Percentiles rank a stretch among this genome's conserved stretches.
Evolutionary conservation across 35 echinoderm and acorn worm genomes (phyloP).

Genomic region (Ophioderma brevispina): DNA sequence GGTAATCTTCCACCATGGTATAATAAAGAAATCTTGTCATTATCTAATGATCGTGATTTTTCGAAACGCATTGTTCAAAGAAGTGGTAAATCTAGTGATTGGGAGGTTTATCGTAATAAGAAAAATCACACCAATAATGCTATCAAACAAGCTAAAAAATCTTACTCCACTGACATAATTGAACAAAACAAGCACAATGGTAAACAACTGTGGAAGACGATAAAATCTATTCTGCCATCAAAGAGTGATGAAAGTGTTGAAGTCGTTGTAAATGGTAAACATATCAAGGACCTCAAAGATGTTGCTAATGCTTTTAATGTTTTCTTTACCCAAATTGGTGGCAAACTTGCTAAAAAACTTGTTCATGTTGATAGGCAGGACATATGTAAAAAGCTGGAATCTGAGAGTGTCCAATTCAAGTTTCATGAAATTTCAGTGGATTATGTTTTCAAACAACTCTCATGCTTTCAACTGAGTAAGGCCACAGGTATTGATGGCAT

Average conservation of each 20-base stretch:
- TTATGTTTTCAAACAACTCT: background rate
- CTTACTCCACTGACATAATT: background rate
- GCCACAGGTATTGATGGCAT: constrained; percentile 15
- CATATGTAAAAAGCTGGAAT: background rate
- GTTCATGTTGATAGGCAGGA: background rate
- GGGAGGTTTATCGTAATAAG: background rate
- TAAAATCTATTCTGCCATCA: constrained; percentile 21
- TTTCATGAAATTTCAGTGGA: background rate
- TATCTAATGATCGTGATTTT: background rate
- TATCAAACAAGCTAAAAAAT: constrained; percentile 10
- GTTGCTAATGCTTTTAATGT: constrained; percentile 10
- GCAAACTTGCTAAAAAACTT: background rate
- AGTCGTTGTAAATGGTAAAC: background rate
- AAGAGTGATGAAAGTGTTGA: background rate
- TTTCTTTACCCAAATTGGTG: too few species aligned
- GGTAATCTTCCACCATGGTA: too few species aligned
- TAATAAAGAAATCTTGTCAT: constrained; percentile 1
- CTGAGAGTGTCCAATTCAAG: background rate
- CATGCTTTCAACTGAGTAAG: background rate
- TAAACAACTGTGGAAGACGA: constrained; percentile 24
- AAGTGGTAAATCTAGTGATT: background rate
- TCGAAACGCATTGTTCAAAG: constrained; percentile 1
- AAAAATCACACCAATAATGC: constrained; percentile 17
- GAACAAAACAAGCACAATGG: background rate
- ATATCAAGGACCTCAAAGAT: background rate